These are phyloP conservation scores for Leptinotarsa haldemani DNA, from an alignment of 2,888 invertebrate species.

Conservation along the genomic window DNA sequence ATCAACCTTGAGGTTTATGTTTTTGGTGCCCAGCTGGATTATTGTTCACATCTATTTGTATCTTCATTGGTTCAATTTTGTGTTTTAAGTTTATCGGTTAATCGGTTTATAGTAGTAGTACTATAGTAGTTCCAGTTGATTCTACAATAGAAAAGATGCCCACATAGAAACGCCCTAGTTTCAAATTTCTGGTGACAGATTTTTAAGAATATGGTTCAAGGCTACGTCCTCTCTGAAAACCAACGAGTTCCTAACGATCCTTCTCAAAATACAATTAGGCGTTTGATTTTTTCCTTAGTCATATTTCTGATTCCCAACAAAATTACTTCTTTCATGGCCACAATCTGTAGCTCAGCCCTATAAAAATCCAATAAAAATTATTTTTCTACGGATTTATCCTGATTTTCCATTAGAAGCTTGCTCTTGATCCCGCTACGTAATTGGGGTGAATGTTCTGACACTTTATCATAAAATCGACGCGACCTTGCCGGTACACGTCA, in stretches of 20 bases:
- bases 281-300: background rate
- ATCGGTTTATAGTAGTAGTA: no score
- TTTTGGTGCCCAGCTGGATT: no score
- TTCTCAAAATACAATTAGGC: constrained; percentile 1
- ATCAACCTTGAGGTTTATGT: no score
- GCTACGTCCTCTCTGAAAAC: background rate
- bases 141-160: background rate
- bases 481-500: constrained; percentile 39
- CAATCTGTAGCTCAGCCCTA: constrained; percentile 2
- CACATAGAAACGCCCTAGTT: background rate
- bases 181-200: background rate
- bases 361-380: constrained; percentile 13
- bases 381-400: constrained; percentile 6
- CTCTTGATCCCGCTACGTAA: constrained; percentile 34
- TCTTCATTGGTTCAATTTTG: no score
- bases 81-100: no score
- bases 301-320: constrained; percentile 1
- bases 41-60: no score
- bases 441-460: constrained; percentile 49
- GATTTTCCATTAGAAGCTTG: constrained; percentile 24
- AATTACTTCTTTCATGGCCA: constrained; percentile 1
- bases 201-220: background rate
- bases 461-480: constrained; percentile 43
- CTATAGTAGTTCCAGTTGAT: no score
- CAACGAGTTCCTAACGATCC: constrained; percentile 1